Evolutionary conservation across 2,888 invertebrate species (phyloP), one percentile per base, ranked within the genome.

Genomic region (Emmelina monodactyla): DNA sequence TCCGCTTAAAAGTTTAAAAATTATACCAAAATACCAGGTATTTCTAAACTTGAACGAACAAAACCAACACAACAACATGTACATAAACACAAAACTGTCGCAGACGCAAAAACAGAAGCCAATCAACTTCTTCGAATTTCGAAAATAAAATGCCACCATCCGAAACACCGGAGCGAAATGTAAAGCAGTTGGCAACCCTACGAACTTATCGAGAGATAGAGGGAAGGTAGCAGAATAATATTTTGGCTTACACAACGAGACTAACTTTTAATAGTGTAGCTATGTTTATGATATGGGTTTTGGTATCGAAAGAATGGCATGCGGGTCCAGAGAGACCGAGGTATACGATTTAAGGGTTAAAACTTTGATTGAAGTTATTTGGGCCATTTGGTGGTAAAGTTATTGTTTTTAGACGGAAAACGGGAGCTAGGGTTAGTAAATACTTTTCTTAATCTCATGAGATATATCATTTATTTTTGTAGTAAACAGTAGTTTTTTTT

Each of bases 261-360:
- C 75, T 65, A 79, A 79, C 62, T 79, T 79, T 79, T 78, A 79
- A 79, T 79, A 79, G 78, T 76, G 73, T 72, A 64, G 53, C 60
- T 57, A 70, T 79, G 73, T 79, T 79, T 78, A 79, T 79, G 79
- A 68, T 72, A 73, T 66, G 55, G 71, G 47, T 50, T 47, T 42
- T 41, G 55, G 61, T 61, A 64, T 64, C 64, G 65, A 55, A 62
- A 53, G 51, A 46, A 53, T 52, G 52, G 54, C 55, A 51, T 53
- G 50, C 48, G 50, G 54, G 10, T 51, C 62, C 57, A 51, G 44
- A 41, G 59, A 56, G 46, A 43, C 47, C 51, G 51, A 50, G 56
- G 50, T 51, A 51, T 45, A 47, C 46, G 47, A 46, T 47, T 46
- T 49, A 49, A 34, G 41, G 36, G 43, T 37, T 14, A 32, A 39